Conservation (phyloP, 2,797 vertebrate genomes). For the Arnoldichthys spilopterus region DNA sequence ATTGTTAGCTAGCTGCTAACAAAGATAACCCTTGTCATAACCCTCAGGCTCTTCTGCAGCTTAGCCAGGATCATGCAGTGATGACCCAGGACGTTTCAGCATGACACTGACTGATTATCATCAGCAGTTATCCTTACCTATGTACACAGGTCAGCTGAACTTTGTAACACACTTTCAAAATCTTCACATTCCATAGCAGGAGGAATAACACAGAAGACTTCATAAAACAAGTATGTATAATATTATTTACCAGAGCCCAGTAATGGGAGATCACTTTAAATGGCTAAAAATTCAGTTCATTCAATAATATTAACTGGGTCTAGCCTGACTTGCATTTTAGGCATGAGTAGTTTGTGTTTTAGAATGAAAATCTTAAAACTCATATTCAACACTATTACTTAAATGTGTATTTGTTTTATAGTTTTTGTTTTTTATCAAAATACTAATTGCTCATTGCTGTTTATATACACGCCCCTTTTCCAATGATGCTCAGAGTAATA, state of each 20-base stretch:
- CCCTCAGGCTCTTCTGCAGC: background rate
- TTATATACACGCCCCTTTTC: no score
- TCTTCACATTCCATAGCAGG: background rate
- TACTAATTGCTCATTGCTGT: no score
- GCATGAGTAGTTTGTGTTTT: no score
- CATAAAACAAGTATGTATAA: background rate
- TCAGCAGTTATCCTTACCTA: background rate
- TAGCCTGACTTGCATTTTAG: no score
- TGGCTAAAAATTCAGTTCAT: no score
- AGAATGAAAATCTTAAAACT: no score
- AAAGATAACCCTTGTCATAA: background rate
- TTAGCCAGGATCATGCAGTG: background rate
- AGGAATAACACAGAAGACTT: background rate
- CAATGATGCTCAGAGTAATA: no score
- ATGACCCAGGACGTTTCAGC: background rate
- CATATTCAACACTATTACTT: no score
- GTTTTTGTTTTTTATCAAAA: no score
- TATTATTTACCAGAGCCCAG: background rate
- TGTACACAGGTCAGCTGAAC: constrained; percentile 24
- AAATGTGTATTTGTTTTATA: no score
- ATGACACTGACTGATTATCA: constrained; percentile 21
- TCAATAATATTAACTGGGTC: no score
- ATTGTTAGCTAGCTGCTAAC: background rate
- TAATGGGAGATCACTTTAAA: background rate
- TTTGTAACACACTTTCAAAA: background rate